These are phyloP conservation scores for Tangara arthus DNA, from an alignment of 2,797 vertebrate genomes.

Conservation along the genomic window DNA sequence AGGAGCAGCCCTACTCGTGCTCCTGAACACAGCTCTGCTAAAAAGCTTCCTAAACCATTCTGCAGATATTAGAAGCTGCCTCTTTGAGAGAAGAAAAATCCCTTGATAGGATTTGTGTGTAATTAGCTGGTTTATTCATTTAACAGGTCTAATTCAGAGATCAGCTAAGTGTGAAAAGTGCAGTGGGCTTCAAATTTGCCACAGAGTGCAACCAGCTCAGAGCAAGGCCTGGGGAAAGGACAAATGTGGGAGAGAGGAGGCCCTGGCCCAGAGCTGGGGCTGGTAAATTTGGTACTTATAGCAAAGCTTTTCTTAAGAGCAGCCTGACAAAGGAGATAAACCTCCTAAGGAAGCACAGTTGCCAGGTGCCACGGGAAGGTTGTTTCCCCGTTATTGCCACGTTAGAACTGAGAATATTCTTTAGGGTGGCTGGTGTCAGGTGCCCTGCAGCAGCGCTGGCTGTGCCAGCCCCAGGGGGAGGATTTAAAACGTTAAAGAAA, in stretches of 20 bases:
- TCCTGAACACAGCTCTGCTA: neutral
- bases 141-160: slow-evolving; percentile 53
- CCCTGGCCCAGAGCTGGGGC: neutral
- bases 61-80: neutral
- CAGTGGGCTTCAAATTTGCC: slow-evolving; percentile 4
- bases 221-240: neutral
- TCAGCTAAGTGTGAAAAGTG: slow-evolving; percentile 53
- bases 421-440: fast-evolving
- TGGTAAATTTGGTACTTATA: neutral
- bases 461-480: fast-evolving
- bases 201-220: neutral
- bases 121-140: slow-evolving; percentile 64
- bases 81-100: slow-evolving; percentile 9
- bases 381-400: neutral
- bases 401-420: neutral
- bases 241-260: neutral
- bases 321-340: neutral
- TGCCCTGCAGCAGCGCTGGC: neutral
- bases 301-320: neutral
- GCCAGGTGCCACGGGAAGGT: neutral
- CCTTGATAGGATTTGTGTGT: slow-evolving; percentile 49
- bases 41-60: neutral
- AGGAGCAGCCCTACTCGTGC: neutral
- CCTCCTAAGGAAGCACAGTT: neutral
- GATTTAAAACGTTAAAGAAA: fast-evolving